Evolutionary conservation across 1,140 invertebrate genomes (phyloP), one percentile per base, ranked within the genome.

Genomic region (Portunus trituberculatus): DNA sequence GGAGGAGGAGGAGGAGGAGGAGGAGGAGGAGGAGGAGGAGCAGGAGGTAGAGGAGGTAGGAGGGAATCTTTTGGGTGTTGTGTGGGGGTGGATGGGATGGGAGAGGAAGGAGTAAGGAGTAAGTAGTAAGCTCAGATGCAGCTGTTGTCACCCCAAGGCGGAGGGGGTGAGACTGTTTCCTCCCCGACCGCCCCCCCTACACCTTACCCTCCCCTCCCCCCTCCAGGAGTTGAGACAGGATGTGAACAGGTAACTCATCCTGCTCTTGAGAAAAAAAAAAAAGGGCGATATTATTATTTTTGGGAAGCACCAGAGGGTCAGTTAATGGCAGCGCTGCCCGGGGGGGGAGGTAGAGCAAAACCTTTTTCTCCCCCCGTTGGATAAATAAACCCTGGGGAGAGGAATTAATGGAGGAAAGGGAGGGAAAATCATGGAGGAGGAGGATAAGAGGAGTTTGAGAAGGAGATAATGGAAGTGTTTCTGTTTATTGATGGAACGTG

Each of bases 231-330:
- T 12, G 3, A 86, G 20, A 86, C 83, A 86, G 83, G 83, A 86
- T 86, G 32, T 86, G 83, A 86, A 86, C 83, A 86, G 83, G 83
- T 86, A 4, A 12, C 12, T 86, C 83, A 86, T 86, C 20, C 83
- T 86, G 83, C 4, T 32, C 83, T 28, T 32, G 28, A 28, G 83
- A 29, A 12, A n/a, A 82, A 25, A 82, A 25, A 82, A 25, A 29
- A 29, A 82, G 12, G 39, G 39, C 39, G 39, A 39, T 39, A 39
- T 39, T 39, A 12, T 28, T 20, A 39, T 39, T 39, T 39, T 39
- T 1, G 39, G 39, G 39, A 39, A 39, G 39, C 39, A 39, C 39
- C 39, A 39, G 39, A 39, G 39, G 39, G 39, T 39, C 39, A 39
- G 39, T 39, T 39, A 39, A 39, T 39, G 39, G 39, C 39, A 39